These are phyloP conservation scores for Parazoanthus darwini DNA, from an alignment of 92 coral and sea anemone species.

Conservation along the genomic window DNA sequence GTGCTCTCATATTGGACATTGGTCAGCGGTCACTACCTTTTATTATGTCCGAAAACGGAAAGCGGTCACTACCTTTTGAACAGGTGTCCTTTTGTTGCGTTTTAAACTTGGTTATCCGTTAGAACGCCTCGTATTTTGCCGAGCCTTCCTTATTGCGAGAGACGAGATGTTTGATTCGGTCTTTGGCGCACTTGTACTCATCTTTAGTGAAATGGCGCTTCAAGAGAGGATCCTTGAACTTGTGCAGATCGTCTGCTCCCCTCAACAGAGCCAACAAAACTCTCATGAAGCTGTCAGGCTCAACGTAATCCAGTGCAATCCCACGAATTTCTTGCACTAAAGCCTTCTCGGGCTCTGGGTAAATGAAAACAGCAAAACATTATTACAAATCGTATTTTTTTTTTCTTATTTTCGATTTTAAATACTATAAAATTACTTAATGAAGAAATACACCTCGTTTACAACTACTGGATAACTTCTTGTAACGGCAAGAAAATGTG, in stretches of 20 bases:
- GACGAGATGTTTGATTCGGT: conserved; percentile 29
- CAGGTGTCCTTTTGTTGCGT: neutral
- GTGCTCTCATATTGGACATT: neutral
- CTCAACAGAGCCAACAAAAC: conserved; percentile 23
- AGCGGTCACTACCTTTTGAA: neutral
- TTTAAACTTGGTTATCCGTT: too few species aligned
- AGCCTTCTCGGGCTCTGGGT: conserved; percentile 35
- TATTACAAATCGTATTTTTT: neutral
- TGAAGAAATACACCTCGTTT: too few species aligned
- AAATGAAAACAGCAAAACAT: neutral
- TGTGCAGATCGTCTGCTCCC: conserved; percentile 33
- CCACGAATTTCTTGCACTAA: conserved; percentile 38
- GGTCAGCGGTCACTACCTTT: neutral
- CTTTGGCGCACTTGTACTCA: conserved; percentile 40
- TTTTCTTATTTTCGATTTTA: too few species aligned
- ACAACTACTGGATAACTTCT: too few species aligned
- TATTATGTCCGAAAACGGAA: too few species aligned
- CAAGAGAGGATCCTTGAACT: conserved; percentile 29
- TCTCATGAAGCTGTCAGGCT: conserved; percentile 43
- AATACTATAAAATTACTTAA: too few species aligned
- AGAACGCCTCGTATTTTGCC: conserved; percentile 36
- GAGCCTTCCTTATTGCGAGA: conserved; percentile 38
- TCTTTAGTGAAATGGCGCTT: conserved; percentile 36
- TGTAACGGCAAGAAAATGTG: too few species aligned
- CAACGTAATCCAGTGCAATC: conserved; percentile 22